Evolutionary conservation across 1,140 invertebrate species (phyloP).

Genomic region (Lucilia sericata): DNA sequence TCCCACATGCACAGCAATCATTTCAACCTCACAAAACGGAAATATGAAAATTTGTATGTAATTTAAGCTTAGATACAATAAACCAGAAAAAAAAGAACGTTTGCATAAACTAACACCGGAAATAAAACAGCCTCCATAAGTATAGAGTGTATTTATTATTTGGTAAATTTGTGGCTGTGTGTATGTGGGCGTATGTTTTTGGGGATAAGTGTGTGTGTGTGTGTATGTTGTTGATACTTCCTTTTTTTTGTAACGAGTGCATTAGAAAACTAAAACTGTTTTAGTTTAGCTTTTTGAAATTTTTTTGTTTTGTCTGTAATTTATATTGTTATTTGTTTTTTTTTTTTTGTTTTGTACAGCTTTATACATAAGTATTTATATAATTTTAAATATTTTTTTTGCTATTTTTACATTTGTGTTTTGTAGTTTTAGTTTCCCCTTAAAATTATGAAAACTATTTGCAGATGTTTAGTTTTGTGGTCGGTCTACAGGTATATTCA

Average conservation of each 20-base stretch:
- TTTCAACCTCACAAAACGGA: neutral
- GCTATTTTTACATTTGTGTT: neutral
- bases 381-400: neutral
- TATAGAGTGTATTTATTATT: neutral
- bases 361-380: neutral
- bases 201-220: neutral
- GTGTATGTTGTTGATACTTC: neutral
- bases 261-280: neutral
- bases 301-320: neutral
- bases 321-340: neutral
- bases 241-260: no score
- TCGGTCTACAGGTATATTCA: neutral
- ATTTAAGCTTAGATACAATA: neutral
- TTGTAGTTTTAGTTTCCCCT: neutral
- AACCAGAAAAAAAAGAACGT: neutral
- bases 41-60: neutral
- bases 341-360: neutral
- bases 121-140: slow-evolving; percentile 15
- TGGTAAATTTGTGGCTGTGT: neutral
- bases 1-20: neutral
- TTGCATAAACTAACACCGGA: neutral
- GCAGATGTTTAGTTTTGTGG: slow-evolving; percentile 26
- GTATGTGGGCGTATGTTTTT: neutral
- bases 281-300: neutral
- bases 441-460: slow-evolving; percentile 25